Evolutionary conservation across 2,888 invertebrate species (phyloP), one percentile per base, ranked within the genome.

Genomic region (Habroteleia sp.): DNA sequence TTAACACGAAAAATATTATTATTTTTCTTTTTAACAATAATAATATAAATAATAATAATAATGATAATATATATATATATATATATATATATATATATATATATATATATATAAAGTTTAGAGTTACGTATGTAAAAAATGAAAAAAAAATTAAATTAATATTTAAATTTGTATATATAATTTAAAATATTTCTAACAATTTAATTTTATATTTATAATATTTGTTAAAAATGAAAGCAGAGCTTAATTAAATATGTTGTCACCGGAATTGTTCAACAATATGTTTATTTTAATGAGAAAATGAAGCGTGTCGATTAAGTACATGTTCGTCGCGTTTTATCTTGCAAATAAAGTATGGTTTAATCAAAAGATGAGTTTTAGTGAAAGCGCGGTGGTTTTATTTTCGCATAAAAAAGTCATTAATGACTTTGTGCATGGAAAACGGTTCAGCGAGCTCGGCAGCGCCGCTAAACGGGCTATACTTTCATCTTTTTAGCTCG

Each of bases 391-490:
- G 20, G 31, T 17, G 60, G 63, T 63, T 72, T 63, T 72, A 63
- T 72, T 71, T 72, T 63, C 63, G 56, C 50, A 63, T 42, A 63
- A 76, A 74, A 72, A 77, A 74, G 65, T 76, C 71, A 71, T 74
- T 77, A 69, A 72, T 74, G 65, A 50, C 72, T 74, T 79, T 62
- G 74, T 77, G 60, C 71, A 41, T 74, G 71, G 74, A 66, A 63
- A 77, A 72, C 60, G 48, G 63, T 73, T 68, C 50, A 76, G 62
- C 44, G 62, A 66, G 65, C 58, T 72, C 63, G 46, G 54, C 39
- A 60, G 39, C 31, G 17, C 48, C 42, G 41, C 58, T 63, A 65
- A 48, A 62, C 63, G 63, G 54, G 56, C 48, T 68, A 52, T 56
- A 63, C 63, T 73, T 65, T 66, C 73, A 73, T 73, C 73, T 73